Percentiles rank a stretch among this genome's conserved stretches.
Evolutionary conservation across 2,113 vertebrate genomes (phyloP).

Genomic region (Actenoides lindsayi): DNA sequence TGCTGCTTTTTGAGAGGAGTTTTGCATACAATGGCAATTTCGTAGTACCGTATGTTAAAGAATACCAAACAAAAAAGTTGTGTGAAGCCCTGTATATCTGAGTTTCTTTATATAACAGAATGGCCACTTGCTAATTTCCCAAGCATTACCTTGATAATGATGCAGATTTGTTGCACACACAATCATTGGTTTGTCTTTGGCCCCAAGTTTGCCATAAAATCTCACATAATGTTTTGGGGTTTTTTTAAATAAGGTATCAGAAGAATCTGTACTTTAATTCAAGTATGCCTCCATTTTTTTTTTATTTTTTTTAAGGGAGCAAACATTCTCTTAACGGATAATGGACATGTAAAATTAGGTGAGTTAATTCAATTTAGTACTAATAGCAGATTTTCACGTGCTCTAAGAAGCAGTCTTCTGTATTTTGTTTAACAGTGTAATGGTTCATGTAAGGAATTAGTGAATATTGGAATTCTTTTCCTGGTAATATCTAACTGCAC

Average conservation of each 20-base stretch:
- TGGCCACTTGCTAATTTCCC: not conserved
- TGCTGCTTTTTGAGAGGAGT: not conserved
- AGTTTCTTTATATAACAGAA: not conserved
- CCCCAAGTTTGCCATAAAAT: not conserved
- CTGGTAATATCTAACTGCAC: not conserved
- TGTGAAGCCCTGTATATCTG: not conserved
- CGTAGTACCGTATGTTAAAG: not conserved
- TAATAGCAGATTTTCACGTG: not conserved
- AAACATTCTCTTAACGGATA: conserved; percentile 98
- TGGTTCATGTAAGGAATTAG: not conserved
- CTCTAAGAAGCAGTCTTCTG: not conserved
- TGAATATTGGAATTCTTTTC: not conserved
- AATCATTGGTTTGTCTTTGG: not conserved
- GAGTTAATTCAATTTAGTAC: conserved; percentile 60
- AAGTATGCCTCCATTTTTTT: not conserved
- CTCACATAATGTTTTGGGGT: not conserved
- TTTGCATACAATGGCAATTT: not conserved
- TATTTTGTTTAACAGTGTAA: not conserved
- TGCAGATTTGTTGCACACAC: not conserved
- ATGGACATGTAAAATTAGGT: conserved; percentile 98
- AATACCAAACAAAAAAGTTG: not conserved
- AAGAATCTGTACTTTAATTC: conserved; percentile 40
- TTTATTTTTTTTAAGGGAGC: conserved; percentile 88
- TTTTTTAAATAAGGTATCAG: not conserved
- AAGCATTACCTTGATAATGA: not conserved